Conservation (phyloP, 2,888 invertebrate genomes). For the Panzeria rudis region DNA sequence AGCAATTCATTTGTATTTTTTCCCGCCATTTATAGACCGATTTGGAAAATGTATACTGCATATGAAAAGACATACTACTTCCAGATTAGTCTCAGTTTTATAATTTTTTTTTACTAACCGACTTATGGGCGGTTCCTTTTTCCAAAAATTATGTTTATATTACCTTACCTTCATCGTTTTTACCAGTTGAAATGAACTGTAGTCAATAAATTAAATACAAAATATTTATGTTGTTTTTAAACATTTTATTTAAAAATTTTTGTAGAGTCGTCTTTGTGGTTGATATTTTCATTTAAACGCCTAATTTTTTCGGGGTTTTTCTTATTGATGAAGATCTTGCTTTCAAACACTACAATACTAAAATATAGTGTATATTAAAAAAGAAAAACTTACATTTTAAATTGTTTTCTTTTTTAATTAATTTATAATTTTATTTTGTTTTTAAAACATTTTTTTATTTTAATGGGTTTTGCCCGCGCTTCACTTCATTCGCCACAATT, state of each 20-base stretch:
- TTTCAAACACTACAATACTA: slow-evolving; percentile 7
- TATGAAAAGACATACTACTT: too few relatives aligned
- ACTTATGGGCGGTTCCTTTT: too few relatives aligned
- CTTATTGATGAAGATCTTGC: background rate
- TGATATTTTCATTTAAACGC: slow-evolving; percentile 12
- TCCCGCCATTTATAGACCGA: too few relatives aligned
- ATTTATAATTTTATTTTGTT: slow-evolving; percentile 2
- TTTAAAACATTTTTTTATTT: too few relatives aligned
- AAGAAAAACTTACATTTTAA: background rate
- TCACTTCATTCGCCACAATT: background rate
- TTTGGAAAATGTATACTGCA: too few relatives aligned
- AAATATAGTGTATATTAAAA: slow-evolving; percentile 14
- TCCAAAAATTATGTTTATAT: background rate
- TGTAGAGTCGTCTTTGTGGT: background rate
- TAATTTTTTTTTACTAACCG: too few relatives aligned
- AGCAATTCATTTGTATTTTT: too few relatives aligned
- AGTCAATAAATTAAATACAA: slow-evolving; percentile 6
- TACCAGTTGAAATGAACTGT: background rate
- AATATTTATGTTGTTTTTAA: slow-evolving; percentile 9
- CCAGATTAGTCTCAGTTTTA: too few relatives aligned
- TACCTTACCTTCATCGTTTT: slow-evolving; percentile 1
- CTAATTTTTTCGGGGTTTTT: slow-evolving; percentile 1
- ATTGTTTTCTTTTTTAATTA: background rate
- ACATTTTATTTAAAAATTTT: slow-evolving; percentile 42
- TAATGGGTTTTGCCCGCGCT: background rate